Conservation (phyloP, 37 sponge, comb jelly and placozoan species). For the Beroe ovata region DNA sequence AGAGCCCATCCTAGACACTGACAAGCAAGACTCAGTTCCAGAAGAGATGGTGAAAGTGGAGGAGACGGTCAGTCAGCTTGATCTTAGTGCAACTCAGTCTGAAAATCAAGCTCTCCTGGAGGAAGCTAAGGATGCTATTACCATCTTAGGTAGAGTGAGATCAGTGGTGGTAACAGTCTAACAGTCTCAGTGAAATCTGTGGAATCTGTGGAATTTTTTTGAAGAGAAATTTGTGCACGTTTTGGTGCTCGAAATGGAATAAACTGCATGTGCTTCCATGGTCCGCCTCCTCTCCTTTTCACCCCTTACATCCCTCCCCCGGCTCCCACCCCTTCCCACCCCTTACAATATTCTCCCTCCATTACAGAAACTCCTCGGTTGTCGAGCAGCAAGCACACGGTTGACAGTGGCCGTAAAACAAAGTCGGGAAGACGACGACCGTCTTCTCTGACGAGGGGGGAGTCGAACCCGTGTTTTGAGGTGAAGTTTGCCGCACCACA, state of each 20-base stretch:
- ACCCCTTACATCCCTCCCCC: too few species aligned
- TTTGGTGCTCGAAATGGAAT: too few species aligned
- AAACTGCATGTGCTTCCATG: too few species aligned
- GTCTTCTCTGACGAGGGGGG: neutral
- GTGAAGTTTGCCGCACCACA: constrained; percentile 35
- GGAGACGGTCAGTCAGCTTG: neutral
- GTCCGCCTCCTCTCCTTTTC: too few species aligned
- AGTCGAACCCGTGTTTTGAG: constrained; percentile 58
- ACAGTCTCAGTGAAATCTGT: too few species aligned
- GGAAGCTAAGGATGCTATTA: neutral
- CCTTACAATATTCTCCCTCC: too few species aligned
- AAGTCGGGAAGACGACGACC: neutral
- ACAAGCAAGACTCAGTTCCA: too few species aligned
- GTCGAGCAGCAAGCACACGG: neutral
- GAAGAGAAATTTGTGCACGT: too few species aligned
- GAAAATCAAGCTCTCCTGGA: neutral
- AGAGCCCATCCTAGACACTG: neutral
- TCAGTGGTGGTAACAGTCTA: too few species aligned
- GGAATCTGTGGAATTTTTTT: too few species aligned
- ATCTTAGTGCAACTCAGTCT: neutral
- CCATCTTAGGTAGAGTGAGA: neutral
- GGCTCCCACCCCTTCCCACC: too few species aligned
- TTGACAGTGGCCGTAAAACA: neutral
- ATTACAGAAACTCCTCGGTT: neutral
- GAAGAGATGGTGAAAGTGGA: too few species aligned